phyloP scores from a whole-genome alignment of 2,888 invertebrate species.

The Drosophila mercatorum region DNA sequence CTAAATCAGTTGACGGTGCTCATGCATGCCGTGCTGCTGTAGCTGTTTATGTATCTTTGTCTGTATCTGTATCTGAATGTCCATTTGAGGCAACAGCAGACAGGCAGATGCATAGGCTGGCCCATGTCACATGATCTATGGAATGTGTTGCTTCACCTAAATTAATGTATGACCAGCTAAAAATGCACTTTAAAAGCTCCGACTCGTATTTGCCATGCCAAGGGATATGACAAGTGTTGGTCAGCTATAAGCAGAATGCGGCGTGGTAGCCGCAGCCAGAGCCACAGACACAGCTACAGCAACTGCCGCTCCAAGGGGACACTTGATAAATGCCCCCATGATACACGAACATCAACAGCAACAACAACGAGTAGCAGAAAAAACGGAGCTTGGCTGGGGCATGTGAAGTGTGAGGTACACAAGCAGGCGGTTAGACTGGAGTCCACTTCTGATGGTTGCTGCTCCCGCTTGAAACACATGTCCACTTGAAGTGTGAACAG shows the following conservation, averaged over 20 bases:
- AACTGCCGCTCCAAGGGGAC: conserved; percentile 21
- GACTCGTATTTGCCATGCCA: conserved; percentile 34
- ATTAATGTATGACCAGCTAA: conserved; percentile 54
- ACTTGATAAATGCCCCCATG: conserved; percentile 50
- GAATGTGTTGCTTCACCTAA: conserved; percentile 36
- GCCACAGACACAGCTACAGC: conserved; percentile 16
- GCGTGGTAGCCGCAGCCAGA: conserved; percentile 3
- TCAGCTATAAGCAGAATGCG: conserved; percentile 60
- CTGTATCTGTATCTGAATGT: conserved; percentile 9
- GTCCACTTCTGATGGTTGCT: conserved; percentile 16
- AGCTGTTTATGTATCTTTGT: conserved; percentile 15
- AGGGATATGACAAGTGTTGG: conserved; percentile 61
- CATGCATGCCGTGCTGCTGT: not conserved
- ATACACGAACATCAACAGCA: conserved; percentile 20
- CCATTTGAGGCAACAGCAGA: not conserved
- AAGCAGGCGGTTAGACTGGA: conserved; percentile 10
- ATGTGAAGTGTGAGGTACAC: conserved; percentile 6
- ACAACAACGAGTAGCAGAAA: conserved; percentile 7
- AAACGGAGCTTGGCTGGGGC: not conserved
- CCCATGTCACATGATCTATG: conserved; percentile 43
- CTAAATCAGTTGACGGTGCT: conserved; percentile 27
- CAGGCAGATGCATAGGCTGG: conserved; percentile 10
- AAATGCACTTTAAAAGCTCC: conserved; percentile 43
- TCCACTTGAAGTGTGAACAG: conserved; percentile 23
- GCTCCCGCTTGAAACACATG: conserved; percentile 19